These are phyloP conservation scores for Hyaena hyaena DNA, from an alignment of 2,113 vertebrate genomes.

Conservation along the genomic window DNA sequence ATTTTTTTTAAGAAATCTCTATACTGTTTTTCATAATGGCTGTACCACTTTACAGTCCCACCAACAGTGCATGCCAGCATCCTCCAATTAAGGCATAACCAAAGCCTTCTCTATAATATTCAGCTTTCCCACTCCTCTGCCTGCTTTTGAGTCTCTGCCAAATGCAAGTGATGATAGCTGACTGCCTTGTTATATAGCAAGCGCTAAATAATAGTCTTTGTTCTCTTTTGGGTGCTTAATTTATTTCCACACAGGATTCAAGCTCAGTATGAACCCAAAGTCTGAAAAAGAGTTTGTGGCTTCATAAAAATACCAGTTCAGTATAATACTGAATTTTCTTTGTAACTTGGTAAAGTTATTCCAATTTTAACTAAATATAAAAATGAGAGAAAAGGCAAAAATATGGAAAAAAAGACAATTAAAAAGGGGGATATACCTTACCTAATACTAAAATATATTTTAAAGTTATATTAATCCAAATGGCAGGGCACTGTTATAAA, in stretches of 20 bases:
- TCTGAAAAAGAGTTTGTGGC: not conserved
- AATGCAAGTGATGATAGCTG: not conserved
- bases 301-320: not conserved
- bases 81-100: not conserved
- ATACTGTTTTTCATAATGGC: not conserved
- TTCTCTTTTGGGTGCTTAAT: not conserved
- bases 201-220: not conserved
- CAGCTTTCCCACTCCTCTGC: not conserved
- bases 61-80: no score
- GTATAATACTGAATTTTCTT: not conserved
- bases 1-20: not conserved
- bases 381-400: not conserved
- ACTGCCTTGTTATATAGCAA: not conserved
- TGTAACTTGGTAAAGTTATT: not conserved
- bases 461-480: not conserved
- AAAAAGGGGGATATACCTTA: not conserved
- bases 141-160: not conserved
- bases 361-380: not conserved
- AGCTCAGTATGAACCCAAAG: not conserved
- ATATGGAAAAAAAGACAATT: not conserved
- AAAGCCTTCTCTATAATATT: not conserved
- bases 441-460: conserved; percentile 15
- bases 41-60: not conserved
- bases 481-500: not conserved
- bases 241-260: not conserved